Conservation (phyloP, 1,140 invertebrate species). For the Anthonomus grandis region DNA sequence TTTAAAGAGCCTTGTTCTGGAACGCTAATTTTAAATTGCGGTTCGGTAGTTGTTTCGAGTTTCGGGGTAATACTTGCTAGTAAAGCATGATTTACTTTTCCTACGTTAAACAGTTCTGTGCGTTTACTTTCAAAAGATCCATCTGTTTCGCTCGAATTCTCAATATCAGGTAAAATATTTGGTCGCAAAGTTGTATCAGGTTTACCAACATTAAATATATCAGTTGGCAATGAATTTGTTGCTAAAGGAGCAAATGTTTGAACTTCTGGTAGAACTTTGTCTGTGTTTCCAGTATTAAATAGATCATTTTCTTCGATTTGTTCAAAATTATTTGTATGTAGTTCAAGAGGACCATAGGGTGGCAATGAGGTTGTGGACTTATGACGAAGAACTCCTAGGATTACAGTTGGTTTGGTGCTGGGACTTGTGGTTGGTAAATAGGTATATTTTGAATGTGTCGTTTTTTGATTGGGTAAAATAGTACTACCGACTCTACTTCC, state of each 20-base stretch:
- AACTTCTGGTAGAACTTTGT: slow-evolving; percentile 10
- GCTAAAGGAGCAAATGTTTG: slow-evolving; percentile 13
- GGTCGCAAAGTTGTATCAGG: slow-evolving; percentile 21
- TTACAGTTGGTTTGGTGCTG: slow-evolving; percentile 11
- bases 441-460: slow-evolving; percentile 20
- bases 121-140: too few relatives aligned
- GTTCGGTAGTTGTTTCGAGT: background rate
- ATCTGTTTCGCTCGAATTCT: too few relatives aligned
- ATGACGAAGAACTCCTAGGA: slow-evolving; percentile 20
- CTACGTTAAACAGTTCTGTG: slow-evolving; percentile 19
- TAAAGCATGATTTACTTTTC: slow-evolving; percentile 12
- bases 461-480: slow-evolving; percentile 14
- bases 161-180: slow-evolving; percentile 8
- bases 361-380: slow-evolving; percentile 8
- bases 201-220: slow-evolving; percentile 25
- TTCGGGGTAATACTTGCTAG: background rate
- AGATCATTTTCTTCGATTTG: slow-evolving; percentile 1
- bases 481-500: slow-evolving; percentile 36
- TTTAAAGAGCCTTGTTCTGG: slow-evolving; percentile 22
- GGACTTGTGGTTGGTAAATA: slow-evolving; percentile 19
- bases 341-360: slow-evolving; percentile 14
- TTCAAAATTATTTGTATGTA: slow-evolving; percentile 3
- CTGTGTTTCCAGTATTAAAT: slow-evolving; percentile 5
- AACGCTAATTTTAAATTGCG: slow-evolving; percentile 5
- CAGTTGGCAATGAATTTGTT: slow-evolving; percentile 20